phyloP scores from a whole-genome alignment of 2,113 vertebrate species.

The Tenrec ecaudatus region DNA sequence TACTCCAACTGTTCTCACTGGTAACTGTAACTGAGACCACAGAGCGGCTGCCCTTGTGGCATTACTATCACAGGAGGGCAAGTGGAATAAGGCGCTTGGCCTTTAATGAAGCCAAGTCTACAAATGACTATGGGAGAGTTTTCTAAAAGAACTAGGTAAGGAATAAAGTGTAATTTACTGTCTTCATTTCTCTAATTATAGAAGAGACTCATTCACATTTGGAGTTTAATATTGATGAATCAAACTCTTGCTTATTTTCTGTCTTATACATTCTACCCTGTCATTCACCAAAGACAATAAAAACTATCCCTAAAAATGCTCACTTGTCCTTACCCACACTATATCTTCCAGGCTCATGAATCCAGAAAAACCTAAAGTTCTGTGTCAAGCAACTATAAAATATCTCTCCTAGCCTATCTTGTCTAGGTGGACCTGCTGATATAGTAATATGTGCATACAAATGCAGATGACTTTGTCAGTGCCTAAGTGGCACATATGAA shows the following conservation, averaged over 20 bases:
- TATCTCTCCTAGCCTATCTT: constrained; percentile 32
- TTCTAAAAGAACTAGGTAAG: constrained; percentile 28
- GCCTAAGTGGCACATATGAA: no score
- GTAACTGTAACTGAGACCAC: constrained; percentile 28
- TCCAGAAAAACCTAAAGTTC: background rate
- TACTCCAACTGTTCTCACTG: background rate
- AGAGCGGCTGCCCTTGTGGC: background rate
- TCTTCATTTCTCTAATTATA: background rate
- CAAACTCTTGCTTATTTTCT: background rate
- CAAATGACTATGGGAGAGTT: constrained; percentile 17
- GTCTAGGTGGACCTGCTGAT: no score
- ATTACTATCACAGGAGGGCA: constrained; percentile 40
- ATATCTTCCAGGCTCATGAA: background rate
- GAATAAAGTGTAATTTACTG: background rate
- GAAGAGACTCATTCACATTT: constrained; percentile 38
- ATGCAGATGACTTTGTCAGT: no score
- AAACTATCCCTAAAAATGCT: background rate
- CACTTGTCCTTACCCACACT: constrained; percentile 3
- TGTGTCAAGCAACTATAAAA: constrained; percentile 63
- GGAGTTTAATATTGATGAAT: background rate
- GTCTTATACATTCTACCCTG: background rate
- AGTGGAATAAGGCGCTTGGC: background rate
- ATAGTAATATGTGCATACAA: no score
- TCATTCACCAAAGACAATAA: background rate
- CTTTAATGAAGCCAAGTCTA: constrained; percentile 48